These are phyloP conservation scores for Baronia brevicornis DNA, from an alignment of 2,888 invertebrate genomes.

Conservation along the genomic window DNA sequence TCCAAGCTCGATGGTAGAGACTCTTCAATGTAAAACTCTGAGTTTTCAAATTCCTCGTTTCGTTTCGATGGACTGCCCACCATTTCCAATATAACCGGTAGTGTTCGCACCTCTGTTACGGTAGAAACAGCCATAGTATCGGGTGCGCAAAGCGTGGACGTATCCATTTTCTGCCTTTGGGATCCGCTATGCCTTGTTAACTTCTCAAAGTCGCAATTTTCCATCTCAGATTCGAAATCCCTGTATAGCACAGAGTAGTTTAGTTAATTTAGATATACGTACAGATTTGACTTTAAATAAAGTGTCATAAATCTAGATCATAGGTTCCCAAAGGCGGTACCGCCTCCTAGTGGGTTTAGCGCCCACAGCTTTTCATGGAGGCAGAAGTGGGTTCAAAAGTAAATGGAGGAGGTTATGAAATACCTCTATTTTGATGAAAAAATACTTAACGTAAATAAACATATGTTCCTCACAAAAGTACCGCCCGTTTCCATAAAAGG, in stretches of 20 bases:
- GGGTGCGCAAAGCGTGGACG: slow-evolving; percentile 56
- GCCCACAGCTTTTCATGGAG: too few relatives aligned
- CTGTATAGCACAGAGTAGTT: slow-evolving; percentile 45
- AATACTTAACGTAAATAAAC: too few relatives aligned
- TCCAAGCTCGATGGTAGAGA: slow-evolving; percentile 90
- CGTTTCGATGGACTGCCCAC: slow-evolving; percentile 22
- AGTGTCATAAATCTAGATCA: too few relatives aligned
- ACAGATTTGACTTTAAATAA: too few relatives aligned
- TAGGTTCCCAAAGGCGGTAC: too few relatives aligned
- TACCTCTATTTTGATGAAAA: too few relatives aligned
- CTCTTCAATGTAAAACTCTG: slow-evolving; percentile 92
- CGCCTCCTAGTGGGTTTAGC: too few relatives aligned
- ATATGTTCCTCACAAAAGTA: too few relatives aligned
- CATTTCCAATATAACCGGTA: slow-evolving; percentile 42
- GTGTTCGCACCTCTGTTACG: slow-evolving; percentile 74
- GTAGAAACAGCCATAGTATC: slow-evolving; percentile 71
- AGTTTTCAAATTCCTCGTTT: slow-evolving; percentile 81
- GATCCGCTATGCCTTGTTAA: slow-evolving; percentile 78
- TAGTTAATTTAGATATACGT: too few relatives aligned
- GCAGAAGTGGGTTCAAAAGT: too few relatives aligned
- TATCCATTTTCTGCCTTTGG: slow-evolving; percentile 54
- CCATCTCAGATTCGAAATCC: slow-evolving; percentile 87
- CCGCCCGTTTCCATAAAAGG: too few relatives aligned
- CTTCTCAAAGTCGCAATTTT: slow-evolving; percentile 89
- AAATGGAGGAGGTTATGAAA: too few relatives aligned